Base-by-base conservation (phyloP, 2,888 invertebrate species). In the Cyclophora punctaria region DNA sequence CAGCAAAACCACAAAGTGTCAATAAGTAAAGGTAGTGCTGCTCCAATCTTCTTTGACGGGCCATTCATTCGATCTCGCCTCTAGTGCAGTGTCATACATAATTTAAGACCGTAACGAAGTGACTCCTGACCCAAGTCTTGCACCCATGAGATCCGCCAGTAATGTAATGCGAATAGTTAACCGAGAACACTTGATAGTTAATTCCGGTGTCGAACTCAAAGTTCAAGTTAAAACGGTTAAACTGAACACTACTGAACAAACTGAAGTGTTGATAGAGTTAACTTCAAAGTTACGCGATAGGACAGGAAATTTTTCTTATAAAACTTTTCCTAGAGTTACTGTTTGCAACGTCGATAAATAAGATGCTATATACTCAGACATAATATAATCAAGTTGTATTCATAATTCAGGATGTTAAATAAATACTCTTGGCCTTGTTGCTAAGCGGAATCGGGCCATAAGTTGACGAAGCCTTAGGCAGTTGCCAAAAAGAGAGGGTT, bases 401-500 rank as follows among this genome's bases (percentile, higher is more conserved):
- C 20, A 20, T 20, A 20, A 20, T 20, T 20, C 20, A 20, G 20
- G 20, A 20, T 37, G 1, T 37, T 5, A 37, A 5, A 5, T 37
- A 37, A 37, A 37, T 37, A 37, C 5, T 37, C 37, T 37, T 37
- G 37, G 37, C 37, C 4, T 5, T 37, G 37, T 37, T 37, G 5
- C 37, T 37, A 37, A 20, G 44, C 44, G 6, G 34, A 44, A 44
- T 44, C 49, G 46, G 53, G 51, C 53, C 46, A 60, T 60, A 58
- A 60, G 48, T 59, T 62, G 59, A 58, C 52, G 37, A 60, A 56
- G 55, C 56, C 55, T 57, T 59, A 55, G 62, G 52, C 54, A 61
- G 60, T 64, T 72, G 73, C 72, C 71, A 71, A 74, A 75, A 78
- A 68, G 69, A 70, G 70, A 67, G 72, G 72, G 71, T 75, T 75